A percentile compares a stretch with the other conserved stretches of the same genome.
Conservation (phyloP, 1,140 invertebrate species). For the Meloidogyne floridensis region DNA sequence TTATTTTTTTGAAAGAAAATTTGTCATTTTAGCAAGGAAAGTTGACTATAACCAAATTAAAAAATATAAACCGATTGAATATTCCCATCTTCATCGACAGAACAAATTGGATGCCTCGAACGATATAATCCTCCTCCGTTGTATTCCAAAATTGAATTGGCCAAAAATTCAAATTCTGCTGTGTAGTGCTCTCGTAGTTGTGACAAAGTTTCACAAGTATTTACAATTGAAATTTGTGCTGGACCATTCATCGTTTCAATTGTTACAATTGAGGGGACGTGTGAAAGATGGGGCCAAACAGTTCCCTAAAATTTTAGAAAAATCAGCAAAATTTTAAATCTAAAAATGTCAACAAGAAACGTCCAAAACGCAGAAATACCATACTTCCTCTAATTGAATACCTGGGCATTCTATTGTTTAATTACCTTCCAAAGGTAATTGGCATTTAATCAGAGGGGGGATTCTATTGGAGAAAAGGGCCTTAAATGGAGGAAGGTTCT, state of each 20-base stretch:
- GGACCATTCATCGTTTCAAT: slow-evolving; percentile 35
- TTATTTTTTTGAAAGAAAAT: no score
- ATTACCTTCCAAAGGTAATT: no score
- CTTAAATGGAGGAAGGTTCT: no score
- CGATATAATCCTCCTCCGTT: slow-evolving; percentile 44
- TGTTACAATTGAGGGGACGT: slow-evolving; percentile 34
- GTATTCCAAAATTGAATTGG: slow-evolving; percentile 36
- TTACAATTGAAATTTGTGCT: slow-evolving; percentile 43
- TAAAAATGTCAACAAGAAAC: no score
- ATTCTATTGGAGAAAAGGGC: no score
- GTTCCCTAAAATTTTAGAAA: slow-evolving; percentile 22
- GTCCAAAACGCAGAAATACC: no score
- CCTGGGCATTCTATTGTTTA: no score
- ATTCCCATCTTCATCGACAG: slow-evolving; percentile 22
- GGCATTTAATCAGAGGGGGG: no score
- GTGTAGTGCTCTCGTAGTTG: slow-evolving; percentile 22
- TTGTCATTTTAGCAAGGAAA: no score
- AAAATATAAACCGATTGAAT: slow-evolving; percentile 40
- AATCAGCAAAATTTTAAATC: no score
- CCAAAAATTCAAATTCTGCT: slow-evolving; percentile 40
- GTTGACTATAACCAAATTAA: background rate
- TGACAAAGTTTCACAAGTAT: slow-evolving; percentile 30
- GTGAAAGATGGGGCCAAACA: slow-evolving; percentile 44
- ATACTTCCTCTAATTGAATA: no score
- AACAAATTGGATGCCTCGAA: slow-evolving; percentile 32